Percentiles rank a stretch among this genome's conserved stretches.
Conservation (phyloP, 2,797 vertebrate genomes). For the Sphenodon punctatus region DNA sequence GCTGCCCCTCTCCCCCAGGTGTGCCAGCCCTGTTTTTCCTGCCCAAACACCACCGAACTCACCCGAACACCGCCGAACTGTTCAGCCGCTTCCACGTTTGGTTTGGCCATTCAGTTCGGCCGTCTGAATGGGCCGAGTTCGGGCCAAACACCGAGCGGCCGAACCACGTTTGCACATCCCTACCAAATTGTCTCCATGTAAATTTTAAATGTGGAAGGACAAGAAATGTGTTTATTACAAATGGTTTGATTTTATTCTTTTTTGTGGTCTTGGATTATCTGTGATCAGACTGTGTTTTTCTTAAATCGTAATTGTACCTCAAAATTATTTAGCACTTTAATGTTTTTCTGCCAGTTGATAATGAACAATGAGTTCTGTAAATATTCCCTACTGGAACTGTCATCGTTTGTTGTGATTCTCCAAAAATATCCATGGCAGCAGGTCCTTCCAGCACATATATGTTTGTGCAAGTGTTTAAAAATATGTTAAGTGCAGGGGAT, state of each 20-base stretch:
- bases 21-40: no score
- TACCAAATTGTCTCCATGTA: background rate
- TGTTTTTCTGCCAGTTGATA: no score
- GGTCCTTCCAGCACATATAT: conserved; percentile 40
- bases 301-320: no score
- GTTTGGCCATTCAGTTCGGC: no score
- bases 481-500: background rate
- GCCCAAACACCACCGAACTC: no score
- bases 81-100: no score
- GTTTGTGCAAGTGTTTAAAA: conserved; percentile 16
- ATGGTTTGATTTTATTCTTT: background rate
- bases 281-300: background rate
- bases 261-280: background rate
- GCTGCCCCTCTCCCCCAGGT: no score
- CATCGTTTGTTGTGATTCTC: conserved; percentile 38
- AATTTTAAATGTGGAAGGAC: background rate
- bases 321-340: no score
- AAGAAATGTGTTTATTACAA: background rate
- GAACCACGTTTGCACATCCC: no score
- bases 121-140: no score
- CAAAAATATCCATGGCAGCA: conserved; percentile 28
- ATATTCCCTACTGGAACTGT: conserved; percentile 32
- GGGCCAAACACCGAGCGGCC: no score
- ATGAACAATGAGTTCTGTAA: background rate
- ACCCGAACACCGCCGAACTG: no score